phyloP scores from a whole-genome alignment of 2,113 vertebrate genomes.

The Cynopterus brachyotis region DNA sequence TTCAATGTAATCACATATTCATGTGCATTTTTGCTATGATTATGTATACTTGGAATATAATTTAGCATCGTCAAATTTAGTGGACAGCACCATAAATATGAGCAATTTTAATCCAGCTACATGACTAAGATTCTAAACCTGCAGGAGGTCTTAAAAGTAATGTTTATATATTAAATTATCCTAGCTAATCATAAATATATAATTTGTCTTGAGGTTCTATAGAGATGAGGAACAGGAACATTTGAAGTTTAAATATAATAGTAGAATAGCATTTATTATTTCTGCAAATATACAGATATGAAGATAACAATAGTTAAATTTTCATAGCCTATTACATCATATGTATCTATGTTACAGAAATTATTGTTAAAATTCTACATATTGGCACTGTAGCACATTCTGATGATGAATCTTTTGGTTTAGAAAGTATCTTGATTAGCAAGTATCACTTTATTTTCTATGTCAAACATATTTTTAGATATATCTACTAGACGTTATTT shows the following conservation, averaged over 20 bases:
- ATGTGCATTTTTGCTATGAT: neutral
- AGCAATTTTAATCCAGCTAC: neutral
- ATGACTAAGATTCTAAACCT: neutral
- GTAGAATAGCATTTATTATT: neutral
- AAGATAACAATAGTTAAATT: neutral
- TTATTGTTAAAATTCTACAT: neutral
- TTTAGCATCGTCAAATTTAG: neutral
- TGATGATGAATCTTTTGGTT: neutral
- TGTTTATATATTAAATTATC: neutral
- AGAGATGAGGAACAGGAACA: neutral
- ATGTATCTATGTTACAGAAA: neutral
- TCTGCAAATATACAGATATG: neutral
- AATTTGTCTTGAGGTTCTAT: neutral
- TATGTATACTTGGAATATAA: neutral
- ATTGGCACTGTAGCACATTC: neutral
- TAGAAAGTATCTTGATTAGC: neutral
- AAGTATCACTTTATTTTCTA: neutral
- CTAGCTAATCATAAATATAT: neutral
- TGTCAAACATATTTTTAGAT: neutral
- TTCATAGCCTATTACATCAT: neutral
- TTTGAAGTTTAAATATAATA: neutral
- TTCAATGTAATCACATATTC: neutral
- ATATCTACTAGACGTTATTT: neutral
- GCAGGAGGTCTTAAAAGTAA: neutral
- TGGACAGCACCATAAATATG: neutral